Evolutionary conservation across 2,888 invertebrate species (phyloP), one percentile per base, ranked within the genome.

Genomic region (Yponomeuta sedellus): DNA sequence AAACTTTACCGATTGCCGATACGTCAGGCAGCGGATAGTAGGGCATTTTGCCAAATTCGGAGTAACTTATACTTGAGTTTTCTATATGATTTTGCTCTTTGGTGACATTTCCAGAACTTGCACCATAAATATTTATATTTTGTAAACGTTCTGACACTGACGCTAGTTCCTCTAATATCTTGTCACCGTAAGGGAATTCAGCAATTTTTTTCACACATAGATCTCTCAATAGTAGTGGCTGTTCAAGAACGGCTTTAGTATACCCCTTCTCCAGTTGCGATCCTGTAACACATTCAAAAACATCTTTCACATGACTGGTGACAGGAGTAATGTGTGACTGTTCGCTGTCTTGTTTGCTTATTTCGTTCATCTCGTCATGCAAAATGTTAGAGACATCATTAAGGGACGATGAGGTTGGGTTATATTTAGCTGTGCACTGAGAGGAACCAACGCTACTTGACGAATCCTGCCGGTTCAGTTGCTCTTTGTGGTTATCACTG

Each of bases 361-460:
- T 74, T 66, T 79, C 77, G 70, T 65, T 73, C 63, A 67, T 67
- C 68, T 91, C 91, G 71, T 92, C 92, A 75, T 92, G 91, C 79
- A 92, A 75, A 71, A 93, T 83, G 73, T 92, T 92, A 74, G 91
- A 86, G 65, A 94, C 89, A 77, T 94, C 94, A 73, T 91, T 92
- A 64, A 93, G 83, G 71, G 94, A 94, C 65, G 93, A 92, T 75
- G 84, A 87, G 68, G 86, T 86, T 56, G 94, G 93, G 73, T 93
- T 93, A 77, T 94, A 94, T 78, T 94, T 94, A 68, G 94, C 94
- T 40, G 95, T 95, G 79, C 94, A 94, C 73, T 94, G 93, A 68
- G 94, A 94, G 67, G 94, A 94, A 77, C 92, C 92, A 73, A 93
- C 90, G 75, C 93, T 93, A 75, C 93, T 92, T 66, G 92, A 88